Evolutionary conservation across 2,113 vertebrate genomes (phyloP), one percentile per base, ranked within the genome.

Genomic region (Cebidichthys violaceus): DNA sequence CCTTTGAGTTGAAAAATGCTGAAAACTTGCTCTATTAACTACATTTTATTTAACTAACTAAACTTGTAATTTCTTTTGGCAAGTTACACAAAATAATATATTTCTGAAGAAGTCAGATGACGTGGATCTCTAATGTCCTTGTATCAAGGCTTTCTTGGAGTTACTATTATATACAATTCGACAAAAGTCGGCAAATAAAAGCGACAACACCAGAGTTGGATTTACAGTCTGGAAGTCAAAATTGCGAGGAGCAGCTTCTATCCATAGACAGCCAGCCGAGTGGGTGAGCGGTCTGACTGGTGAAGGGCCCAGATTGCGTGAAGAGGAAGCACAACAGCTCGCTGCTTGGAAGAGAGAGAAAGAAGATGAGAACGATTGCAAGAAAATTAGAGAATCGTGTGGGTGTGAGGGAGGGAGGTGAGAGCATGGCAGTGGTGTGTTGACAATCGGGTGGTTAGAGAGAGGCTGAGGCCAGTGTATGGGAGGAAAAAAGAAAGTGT

Each of bases 251-350:
- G n/a, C 11, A 29, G 85, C 39, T 70, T 59, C 41, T 57, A 50
- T 52, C 68, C 68, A 62, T 20, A 70, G 59, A 77, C 47, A 61
- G 59, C 47, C 70, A 82, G 70, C 77, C 83, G 72, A 77, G 65
- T 71, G 43, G 72, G 57, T 70, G 43, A 60, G 29, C 54, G 55
- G 61, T 70, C 35, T 81, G 62, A 84, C 62, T 87, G 83, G 89
- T 89, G 84, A 85, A 70, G 86, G 82, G 82, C 67, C 78, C 70
- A 86, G 81, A 90, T 83, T 88, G 75, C 86, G 82, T 45, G 70
- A 17, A 45, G 66, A 73, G 27, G 27, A n/a, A 62, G 69, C 45
- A 76, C 64, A 88, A 81, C 79, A 88, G 71, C 94, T 95, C 91
- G 27, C 83, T 90, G 86, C 89, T 77, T 55, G 52, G 81, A 87